Base-by-base conservation (phyloP, 2,113 vertebrate species). In the Entomyzon cyanotis region DNA sequence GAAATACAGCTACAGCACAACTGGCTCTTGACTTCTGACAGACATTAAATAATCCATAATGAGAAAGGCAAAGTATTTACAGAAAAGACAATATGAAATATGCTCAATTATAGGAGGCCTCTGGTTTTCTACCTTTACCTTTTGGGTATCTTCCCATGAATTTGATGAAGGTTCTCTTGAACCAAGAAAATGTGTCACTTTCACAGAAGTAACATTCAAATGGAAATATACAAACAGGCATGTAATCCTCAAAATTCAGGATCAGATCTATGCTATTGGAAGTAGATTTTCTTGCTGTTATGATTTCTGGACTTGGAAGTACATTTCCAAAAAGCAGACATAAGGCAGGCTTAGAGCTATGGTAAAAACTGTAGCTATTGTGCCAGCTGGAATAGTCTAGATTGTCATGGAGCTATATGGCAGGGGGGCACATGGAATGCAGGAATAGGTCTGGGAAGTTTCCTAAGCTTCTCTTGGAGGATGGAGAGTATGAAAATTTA, bases 1-100 rank as follows among this genome's bases (percentile, higher is more conserved):
- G 74, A 91, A 95, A 93, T 86, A 95, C 4, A 85, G 25, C 79
- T 94, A 74, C 23, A 87, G 70, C 59, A 76, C 53, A 53, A 81
- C 37, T 58, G 74, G 30, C 41, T 93, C 80, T 87, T 84, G 79
- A 85, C 70, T 96, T 96, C 18, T 96, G 93, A 64, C 79, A 97
- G 63, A 80, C 53, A 80, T 95, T 85, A 97, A 95, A 91, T 80
- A 90, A 89, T 74, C 84, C 46, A n/a, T 56, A 76, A 91, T 31
- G 67, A 91, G 93, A 94, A 94, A 78, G 31, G 49, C 49, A 92
- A 75, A 78, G 44, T 60, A 82, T 70, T 92, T 94, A 71, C 31
- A 68, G 60, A 77, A 94, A 91, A 69, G 39, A 92, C 24, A 55
- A 15, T 89, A 49, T 59, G 46, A 94, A 93, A 55, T 76, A 73